Evolutionary conservation across 2,888 invertebrate genomes (phyloP).

Genomic region (Eupithecia abbreviata): DNA sequence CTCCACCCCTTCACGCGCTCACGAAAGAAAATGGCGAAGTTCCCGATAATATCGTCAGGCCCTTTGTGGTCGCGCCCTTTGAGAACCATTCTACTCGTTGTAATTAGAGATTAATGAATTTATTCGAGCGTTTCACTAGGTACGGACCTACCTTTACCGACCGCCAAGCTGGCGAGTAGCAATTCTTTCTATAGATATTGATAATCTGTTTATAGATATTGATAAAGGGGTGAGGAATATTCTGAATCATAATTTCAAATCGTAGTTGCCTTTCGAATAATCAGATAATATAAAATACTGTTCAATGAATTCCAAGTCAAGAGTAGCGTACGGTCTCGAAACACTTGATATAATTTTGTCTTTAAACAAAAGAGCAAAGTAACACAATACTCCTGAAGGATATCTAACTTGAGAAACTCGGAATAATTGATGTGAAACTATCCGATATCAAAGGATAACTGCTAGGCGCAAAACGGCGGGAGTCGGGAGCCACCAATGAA

Average conservation of each 20-base stretch:
- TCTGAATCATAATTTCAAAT: slow-evolving; percentile 7
- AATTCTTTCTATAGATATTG: slow-evolving; percentile 38
- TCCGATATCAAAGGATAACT: slow-evolving; percentile 52
- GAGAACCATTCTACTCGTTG: slow-evolving; percentile 64
- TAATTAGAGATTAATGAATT: slow-evolving; percentile 80
- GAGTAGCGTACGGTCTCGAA: background rate
- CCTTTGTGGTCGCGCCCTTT: slow-evolving; percentile 71
- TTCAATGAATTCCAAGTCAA: background rate
- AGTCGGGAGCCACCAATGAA: slow-evolving; percentile 64
- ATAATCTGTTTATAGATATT: slow-evolving; percentile 35
- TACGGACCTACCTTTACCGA: slow-evolving; percentile 27
- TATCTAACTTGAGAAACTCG: slow-evolving; percentile 36
- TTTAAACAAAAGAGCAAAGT: slow-evolving; percentile 8
- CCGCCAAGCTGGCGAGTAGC: slow-evolving; percentile 23
- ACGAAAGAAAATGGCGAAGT: slow-evolving; percentile 68
- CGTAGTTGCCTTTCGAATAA: background rate
- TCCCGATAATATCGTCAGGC: slow-evolving; percentile 67
- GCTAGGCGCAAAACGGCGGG: slow-evolving; percentile 35
- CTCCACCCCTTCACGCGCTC: slow-evolving; percentile 43
- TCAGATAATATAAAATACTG: background rate
- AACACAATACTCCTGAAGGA: slow-evolving; percentile 35
- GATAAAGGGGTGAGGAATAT: slow-evolving; percentile 18
- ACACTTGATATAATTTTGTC: slow-evolving; percentile 1
- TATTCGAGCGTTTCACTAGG: slow-evolving; percentile 47
- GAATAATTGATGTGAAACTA: slow-evolving; percentile 51